Evolutionary conservation across 2,113 vertebrate genomes (phyloP).

Genomic region (Muntiacus reevesi): DNA sequence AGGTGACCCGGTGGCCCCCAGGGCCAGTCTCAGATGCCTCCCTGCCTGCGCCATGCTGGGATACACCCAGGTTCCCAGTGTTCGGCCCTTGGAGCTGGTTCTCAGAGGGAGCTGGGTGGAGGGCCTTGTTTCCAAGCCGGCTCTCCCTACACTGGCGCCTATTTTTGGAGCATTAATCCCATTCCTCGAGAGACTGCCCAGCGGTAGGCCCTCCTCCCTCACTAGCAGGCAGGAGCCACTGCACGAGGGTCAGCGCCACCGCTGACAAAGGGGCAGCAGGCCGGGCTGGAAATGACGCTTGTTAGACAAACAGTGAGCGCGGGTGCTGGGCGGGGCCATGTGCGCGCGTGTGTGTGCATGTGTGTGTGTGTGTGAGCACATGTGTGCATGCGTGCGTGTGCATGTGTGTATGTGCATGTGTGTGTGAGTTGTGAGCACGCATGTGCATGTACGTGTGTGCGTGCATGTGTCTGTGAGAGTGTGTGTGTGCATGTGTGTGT

Average conservation of each 20-base stretch:
- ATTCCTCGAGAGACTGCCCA: background rate
- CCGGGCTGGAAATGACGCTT: rapidly evolving
- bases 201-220: background rate
- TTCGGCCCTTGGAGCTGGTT: background rate
- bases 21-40: background rate
- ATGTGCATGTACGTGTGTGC: rapidly evolving
- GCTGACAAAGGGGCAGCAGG: background rate
- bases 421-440: too few relatives aligned
- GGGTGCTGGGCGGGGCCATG: background rate
- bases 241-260: rapidly evolving
- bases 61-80: rapidly evolving
- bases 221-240: rapidly evolving
- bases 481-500: background rate
- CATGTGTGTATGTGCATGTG: rapidly evolving
- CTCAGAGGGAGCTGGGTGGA: rapidly evolving
- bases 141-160: rapidly evolving
- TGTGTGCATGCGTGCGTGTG: rapidly evolving
- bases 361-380: rapidly evolving
- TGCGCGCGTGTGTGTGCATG: rapidly evolving
- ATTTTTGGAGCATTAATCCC: background rate
- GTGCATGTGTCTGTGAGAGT: background rate
- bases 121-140: background rate
- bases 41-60: background rate
- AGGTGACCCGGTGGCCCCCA: background rate
- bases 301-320: rapidly evolving